These are phyloP conservation scores for Meghimatium bilineatum DNA, from an alignment of 2,888 invertebrate species.

Conservation along the genomic window DNA sequence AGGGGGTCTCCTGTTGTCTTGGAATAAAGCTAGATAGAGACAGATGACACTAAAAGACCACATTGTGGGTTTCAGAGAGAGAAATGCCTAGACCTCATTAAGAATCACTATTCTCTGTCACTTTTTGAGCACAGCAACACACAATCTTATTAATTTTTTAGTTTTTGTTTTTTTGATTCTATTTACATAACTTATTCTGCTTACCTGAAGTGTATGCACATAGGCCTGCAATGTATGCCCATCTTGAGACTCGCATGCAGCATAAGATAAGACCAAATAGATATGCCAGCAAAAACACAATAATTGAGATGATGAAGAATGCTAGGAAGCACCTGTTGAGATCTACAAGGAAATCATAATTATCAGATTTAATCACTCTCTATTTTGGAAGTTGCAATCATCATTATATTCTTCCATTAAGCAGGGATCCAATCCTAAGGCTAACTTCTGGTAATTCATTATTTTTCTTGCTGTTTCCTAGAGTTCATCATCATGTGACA, in stretches of 20 bases:
- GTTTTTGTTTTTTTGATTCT: background rate
- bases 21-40: too few species aligned
- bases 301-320: conserved; percentile 93
- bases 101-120: too few species aligned
- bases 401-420: background rate
- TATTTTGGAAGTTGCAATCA: background rate
- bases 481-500: too few species aligned
- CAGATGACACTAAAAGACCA: too few species aligned
- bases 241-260: conserved; percentile 85
- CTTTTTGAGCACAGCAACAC: too few species aligned
- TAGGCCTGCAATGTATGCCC: conserved; percentile 67
- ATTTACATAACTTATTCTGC: background rate
- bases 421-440: too few species aligned
- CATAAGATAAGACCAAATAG: conserved; percentile 97
- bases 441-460: too few species aligned
- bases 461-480: too few species aligned
- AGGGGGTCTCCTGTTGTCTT: too few species aligned
- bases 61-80: too few species aligned
- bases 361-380: background rate
- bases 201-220: conserved; percentile 67
- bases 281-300: conserved; percentile 93
- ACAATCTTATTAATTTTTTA: too few species aligned
- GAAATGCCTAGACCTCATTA: too few species aligned
- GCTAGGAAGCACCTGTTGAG: conserved; percentile 96
- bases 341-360: conserved; percentile 78